These are phyloP conservation scores for Micropoecilia bifurca DNA, from an alignment of 2,797 vertebrate genomes.

Conservation along the genomic window DNA sequence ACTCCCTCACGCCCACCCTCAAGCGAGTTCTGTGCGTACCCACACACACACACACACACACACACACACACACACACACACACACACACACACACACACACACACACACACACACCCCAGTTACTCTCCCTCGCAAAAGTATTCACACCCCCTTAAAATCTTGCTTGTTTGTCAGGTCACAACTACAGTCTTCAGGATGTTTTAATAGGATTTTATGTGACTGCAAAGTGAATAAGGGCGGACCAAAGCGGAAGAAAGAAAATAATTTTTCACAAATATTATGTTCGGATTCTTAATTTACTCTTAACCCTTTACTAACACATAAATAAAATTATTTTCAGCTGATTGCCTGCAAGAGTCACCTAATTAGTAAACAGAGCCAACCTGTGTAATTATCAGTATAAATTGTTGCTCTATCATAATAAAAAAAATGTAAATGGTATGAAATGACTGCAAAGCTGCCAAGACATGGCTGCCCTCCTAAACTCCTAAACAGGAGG, in stretches of 20 bases:
- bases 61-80: conserved; percentile 9
- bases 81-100: conserved; percentile 9
- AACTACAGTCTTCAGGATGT: not conserved
- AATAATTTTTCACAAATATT: not conserved
- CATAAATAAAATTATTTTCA: not conserved
- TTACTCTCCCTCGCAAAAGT: not conserved
- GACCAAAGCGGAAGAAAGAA: not conserved
- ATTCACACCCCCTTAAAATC: not conserved
- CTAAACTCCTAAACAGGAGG: not conserved
- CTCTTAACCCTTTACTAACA: too few relatives aligned
- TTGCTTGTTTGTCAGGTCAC: not conserved
- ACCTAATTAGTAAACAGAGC: not conserved
- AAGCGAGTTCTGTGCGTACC: conserved; percentile 95
- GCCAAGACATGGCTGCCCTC: not conserved
- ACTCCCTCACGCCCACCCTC: conserved; percentile 96
- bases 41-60: conserved; percentile 10
- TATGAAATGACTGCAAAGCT: not conserved
- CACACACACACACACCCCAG: conserved; percentile 1
- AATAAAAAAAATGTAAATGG: not conserved
- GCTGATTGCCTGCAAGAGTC: not conserved
- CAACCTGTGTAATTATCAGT: not conserved
- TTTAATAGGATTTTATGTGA: not conserved
- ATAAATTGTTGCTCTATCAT: not conserved
- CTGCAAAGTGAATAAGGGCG: not conserved
- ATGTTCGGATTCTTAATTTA: too few relatives aligned